Percentiles rank a stretch among this genome's conserved stretches.
Conservation (phyloP, 2,888 invertebrate species). For the Epinotia nisella region DNA sequence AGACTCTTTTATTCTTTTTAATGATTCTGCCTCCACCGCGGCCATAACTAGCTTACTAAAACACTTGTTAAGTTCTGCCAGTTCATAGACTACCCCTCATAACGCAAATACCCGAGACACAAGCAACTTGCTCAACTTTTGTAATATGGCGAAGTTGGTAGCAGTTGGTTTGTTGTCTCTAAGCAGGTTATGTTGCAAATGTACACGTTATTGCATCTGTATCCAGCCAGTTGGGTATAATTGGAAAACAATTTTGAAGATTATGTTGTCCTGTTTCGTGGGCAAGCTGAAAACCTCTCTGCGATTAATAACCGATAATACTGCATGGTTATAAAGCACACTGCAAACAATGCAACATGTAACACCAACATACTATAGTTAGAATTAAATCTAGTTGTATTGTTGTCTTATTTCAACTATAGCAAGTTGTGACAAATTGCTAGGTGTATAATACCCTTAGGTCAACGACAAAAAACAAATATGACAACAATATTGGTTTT, state of each 20-base stretch:
- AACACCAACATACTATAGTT: too few species aligned
- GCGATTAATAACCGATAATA: neutral
- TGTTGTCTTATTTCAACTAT: too few species aligned
- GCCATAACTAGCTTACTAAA: conserved; percentile 13
- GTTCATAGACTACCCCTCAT: conserved; percentile 45
- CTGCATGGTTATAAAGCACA: neutral
- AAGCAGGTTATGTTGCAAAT: conserved; percentile 39
- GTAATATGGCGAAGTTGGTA: conserved; percentile 77
- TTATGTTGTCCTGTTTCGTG: conserved; percentile 21
- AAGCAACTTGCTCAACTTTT: conserved; percentile 71
- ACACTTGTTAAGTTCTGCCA: conserved; percentile 45
- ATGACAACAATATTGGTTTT: too few species aligned
- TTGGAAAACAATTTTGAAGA: conserved; percentile 43
- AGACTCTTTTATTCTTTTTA: neutral
- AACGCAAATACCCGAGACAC: conserved; percentile 58
- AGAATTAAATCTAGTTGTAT: too few species aligned
- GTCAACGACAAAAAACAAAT: too few species aligned
- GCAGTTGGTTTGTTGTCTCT: conserved; percentile 55
- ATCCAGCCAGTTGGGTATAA: conserved; percentile 36
- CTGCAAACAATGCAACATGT: too few species aligned
- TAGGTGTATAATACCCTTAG: too few species aligned
- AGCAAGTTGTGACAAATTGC: too few species aligned
- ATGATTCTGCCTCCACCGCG: neutral
- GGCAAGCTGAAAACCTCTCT: neutral
- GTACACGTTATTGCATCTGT: conserved; percentile 24